Conservation (phyloP, 37 sponge, comb jelly and placozoan species). For the Tethya wilhelma region DNA sequence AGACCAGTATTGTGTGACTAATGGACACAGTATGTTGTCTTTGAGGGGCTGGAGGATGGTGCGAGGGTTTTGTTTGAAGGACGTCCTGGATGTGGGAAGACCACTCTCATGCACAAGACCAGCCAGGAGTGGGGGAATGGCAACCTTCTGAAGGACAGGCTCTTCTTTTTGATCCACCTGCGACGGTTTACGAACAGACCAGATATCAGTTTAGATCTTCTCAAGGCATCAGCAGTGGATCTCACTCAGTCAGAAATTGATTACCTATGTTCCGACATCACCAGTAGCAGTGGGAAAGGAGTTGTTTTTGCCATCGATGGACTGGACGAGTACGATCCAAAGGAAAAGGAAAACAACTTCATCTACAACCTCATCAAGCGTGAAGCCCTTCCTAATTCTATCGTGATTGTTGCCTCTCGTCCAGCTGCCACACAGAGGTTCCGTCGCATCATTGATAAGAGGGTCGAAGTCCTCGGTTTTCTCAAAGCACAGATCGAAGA, state of each 20-base stretch:
- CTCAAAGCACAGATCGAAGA: background rate
- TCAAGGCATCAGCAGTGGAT: too few relatives aligned
- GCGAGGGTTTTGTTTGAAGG: background rate
- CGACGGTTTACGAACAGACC: background rate
- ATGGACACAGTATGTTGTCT: background rate
- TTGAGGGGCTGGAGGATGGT: background rate
- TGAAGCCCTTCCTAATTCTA: background rate
- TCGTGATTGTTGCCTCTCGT: slow-evolving; percentile 24
- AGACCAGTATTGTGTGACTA: too few relatives aligned
- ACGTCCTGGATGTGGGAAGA: background rate
- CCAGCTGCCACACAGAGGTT: slow-evolving; percentile 11
- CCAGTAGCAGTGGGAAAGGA: too few relatives aligned
- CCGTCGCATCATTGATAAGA: background rate
- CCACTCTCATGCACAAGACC: too few relatives aligned
- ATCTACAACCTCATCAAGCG: background rate
- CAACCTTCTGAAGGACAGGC: too few relatives aligned
- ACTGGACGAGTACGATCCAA: slow-evolving; percentile 25
- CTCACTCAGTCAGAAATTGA: too few relatives aligned
- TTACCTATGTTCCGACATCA: too few relatives aligned
- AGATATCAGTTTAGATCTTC: background rate
- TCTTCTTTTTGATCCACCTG: background rate
- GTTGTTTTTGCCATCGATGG: too few relatives aligned
- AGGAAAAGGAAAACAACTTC: background rate
- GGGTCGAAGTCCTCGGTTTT: background rate
- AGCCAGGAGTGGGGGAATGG: too few relatives aligned